Percentiles rank a stretch among this genome's conserved stretches.
phyloP scores from a whole-genome alignment of 2,113 vertebrate genomes.

The Microtus oregoni region DNA sequence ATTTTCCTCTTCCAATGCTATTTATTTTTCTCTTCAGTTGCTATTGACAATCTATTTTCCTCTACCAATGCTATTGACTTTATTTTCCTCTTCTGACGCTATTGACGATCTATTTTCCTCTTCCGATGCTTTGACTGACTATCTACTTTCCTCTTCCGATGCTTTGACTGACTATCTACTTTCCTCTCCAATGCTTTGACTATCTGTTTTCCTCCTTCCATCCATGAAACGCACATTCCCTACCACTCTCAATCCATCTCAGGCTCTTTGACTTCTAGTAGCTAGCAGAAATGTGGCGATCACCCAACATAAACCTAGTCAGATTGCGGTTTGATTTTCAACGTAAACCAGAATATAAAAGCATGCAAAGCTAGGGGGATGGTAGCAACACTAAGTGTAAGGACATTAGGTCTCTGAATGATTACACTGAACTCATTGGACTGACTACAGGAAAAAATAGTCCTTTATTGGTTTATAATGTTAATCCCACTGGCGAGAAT shows the following conservation, averaged over 20 bases:
- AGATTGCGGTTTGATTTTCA: constrained; percentile 19
- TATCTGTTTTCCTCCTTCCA: background rate
- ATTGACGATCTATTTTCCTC: too few species aligned
- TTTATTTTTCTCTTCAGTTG: too few species aligned
- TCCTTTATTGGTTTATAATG: background rate
- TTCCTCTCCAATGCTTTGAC: too few species aligned
- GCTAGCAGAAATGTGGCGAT: background rate
- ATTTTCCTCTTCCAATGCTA: too few species aligned
- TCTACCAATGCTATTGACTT: too few species aligned
- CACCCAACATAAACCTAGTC: constrained; percentile 24
- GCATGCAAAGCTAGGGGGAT: background rate
- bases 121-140: too few species aligned
- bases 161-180: too few species aligned
- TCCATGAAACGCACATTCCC: constrained; percentile 21
- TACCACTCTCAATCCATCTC: background rate
- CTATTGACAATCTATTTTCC: too few species aligned
- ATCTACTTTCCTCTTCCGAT: too few species aligned
- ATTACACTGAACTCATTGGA: background rate
- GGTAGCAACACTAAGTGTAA: background rate
- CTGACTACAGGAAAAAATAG: constrained; percentile 37
- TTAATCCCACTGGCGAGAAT: too few species aligned
- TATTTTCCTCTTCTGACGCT: background rate
- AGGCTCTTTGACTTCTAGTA: background rate
- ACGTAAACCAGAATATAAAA: background rate
- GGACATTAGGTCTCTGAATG: background rate